These are phyloP conservation scores for Verasper variegatus DNA, from an alignment of 2,113 vertebrate genomes.

Conservation along the genomic window DNA sequence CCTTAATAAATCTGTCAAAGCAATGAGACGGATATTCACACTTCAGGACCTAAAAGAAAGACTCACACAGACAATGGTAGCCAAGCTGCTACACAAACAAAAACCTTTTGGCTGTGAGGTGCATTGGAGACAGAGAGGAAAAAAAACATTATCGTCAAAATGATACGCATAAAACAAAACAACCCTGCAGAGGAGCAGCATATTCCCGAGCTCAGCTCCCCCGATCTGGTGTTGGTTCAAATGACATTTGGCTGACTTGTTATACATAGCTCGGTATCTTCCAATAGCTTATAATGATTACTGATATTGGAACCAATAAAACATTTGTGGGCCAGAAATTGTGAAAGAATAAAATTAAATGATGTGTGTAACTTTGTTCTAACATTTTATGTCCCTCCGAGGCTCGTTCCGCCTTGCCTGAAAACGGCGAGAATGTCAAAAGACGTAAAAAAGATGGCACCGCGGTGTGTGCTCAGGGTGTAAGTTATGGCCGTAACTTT, in stretches of 20 bases:
- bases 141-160: constrained; percentile 16
- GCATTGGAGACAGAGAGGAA: not conserved
- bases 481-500: constrained; percentile 82
- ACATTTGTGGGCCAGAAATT: constrained; percentile 78
- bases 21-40: not conserved
- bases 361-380: constrained; percentile 72
- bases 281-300: constrained; percentile 78
- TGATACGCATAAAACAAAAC: constrained; percentile 51
- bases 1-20: not conserved
- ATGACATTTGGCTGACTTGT: constrained; percentile 73
- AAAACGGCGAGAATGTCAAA: constrained; percentile 73
- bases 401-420: constrained; percentile 63
- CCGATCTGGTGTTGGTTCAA: constrained; percentile 49
- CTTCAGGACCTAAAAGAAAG: not conserved
- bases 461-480: constrained; percentile 76
- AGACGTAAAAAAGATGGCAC: constrained; percentile 75
- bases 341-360: constrained; percentile 78
- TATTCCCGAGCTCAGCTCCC: constrained; percentile 39
- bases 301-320: constrained; percentile 75
- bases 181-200: constrained; percentile 45
- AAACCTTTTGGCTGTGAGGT: constrained; percentile 6
- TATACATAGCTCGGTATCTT: constrained; percentile 64
- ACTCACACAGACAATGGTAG: not conserved
- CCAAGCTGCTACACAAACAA: not conserved
- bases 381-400: constrained; percentile 71